Evolutionary conservation across 2,888 invertebrate species (phyloP), one percentile per base, ranked within the genome.

Genomic region (Esperia sulphurella): DNA sequence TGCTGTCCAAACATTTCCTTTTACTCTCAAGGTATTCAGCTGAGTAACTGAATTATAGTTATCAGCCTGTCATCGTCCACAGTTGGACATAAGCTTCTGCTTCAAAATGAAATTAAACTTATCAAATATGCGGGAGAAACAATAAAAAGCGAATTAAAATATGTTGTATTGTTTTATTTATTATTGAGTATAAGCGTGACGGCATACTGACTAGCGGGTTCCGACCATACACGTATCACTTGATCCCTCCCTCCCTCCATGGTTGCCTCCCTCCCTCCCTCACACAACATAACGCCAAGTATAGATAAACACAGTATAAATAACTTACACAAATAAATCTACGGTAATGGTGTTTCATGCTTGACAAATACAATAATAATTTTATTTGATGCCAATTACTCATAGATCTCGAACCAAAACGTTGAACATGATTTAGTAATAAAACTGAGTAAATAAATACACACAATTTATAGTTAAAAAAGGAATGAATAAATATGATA

Each of bases 181-280:
- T 83, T 86, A 78, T 81, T 86, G 87, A 87, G 85, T 88, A 83
- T 80, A 88, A 87, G 88, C 88, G 86, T 84, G 87, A 79, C 68
- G 86, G n/a, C n/a, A n/a, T n/a, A n/a, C 83, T 88, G 88, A 88
- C 88, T 88, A 88, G 88, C 86, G 77, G 75, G 75, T 77, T 79
- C 75, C 78, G 74, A 78, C 74, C 74, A 64, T 31, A 31, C 78
- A 63, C 37, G 75, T 84, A 85, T 87, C 85, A 87, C 87, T 83
- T 80, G 78, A 80, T 83, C 63, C 61, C 55, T 68, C 65, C 58
- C 58, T 55, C 63, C 57, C 8, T 13, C 13, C 41, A 8, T 13
- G 31, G n/a, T n/a, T 10, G 7, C n/a, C n/a, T 5, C 31, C 31
- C 9, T 35, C 31, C 28, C 42, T 21, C n/a, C 43, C 13, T 38